Conservation (phyloP, 2,888 invertebrate species). For the Mimas tiliae region DNA sequence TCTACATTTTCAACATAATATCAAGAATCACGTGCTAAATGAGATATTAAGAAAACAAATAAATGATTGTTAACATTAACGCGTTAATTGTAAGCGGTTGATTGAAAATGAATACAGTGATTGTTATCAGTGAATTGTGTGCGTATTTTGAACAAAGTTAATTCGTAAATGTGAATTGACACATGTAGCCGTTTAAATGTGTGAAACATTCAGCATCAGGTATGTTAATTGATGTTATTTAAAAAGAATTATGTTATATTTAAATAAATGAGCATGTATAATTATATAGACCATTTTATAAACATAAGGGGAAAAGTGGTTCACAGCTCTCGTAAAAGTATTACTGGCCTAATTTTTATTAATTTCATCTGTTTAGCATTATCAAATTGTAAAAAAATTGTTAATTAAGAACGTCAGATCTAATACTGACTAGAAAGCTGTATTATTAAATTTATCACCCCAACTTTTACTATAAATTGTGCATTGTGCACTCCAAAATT, state of each 20-base stretch:
- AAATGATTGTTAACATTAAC: slow-evolving; percentile 31
- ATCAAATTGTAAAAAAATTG: too few relatives aligned
- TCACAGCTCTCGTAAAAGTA: too few relatives aligned
- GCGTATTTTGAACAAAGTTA: slow-evolving; percentile 43
- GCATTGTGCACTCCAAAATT: background rate
- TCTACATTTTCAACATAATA: slow-evolving; percentile 57
- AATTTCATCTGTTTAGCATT: too few relatives aligned
- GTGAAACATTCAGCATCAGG: slow-evolving; percentile 10
- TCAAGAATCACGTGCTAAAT: slow-evolving; percentile 53
- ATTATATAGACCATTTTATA: background rate
- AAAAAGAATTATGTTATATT: background rate
- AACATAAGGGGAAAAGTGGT: too few relatives aligned
- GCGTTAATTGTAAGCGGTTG: slow-evolving; percentile 38
- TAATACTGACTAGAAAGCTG: too few relatives aligned
- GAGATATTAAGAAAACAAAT: slow-evolving; percentile 14
- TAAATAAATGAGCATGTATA: background rate
- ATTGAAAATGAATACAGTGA: slow-evolving; percentile 44
- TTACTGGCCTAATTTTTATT: too few relatives aligned
- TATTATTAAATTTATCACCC: too few relatives aligned
- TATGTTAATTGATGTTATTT: slow-evolving; percentile 7
- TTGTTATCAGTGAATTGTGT: slow-evolving; percentile 59
- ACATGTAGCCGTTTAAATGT: slow-evolving; percentile 19
- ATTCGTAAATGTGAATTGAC: slow-evolving; percentile 17
- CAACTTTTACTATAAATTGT: too few relatives aligned
- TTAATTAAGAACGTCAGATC: too few relatives aligned